Evolutionary conservation across 2,797 vertebrate genomes (phyloP).

Genomic region (Gallinago nigripennis): DNA sequence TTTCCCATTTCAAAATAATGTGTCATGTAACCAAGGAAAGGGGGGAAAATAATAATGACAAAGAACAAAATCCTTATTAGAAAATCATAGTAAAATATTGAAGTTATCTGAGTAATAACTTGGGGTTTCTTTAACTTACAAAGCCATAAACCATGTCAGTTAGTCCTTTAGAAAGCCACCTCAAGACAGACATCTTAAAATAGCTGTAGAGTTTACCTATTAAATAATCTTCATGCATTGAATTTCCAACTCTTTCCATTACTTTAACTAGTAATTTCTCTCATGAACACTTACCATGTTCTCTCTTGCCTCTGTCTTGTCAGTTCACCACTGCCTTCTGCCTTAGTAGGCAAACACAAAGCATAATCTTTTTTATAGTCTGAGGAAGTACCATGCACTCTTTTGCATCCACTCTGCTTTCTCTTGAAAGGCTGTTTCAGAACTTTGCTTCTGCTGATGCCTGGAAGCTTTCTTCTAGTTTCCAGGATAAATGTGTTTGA

Average conservation of each 20-base stretch:
- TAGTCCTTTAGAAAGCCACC: neutral
- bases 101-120: neutral
- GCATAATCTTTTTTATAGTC: neutral
- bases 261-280: neutral
- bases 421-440: neutral
- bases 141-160: neutral
- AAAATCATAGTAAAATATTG: neutral
- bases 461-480: conserved; percentile 19
- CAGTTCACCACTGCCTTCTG: neutral
- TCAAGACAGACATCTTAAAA: neutral
- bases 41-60: neutral
- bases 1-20: neutral
- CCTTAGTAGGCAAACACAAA: neutral
- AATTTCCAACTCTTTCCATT: neutral
- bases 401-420: neutral
- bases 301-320: neutral
- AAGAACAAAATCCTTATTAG: neutral
- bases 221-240: neutral
- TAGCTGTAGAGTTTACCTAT: neutral
- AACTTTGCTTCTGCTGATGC: neutral
- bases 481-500: neutral
- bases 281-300: neutral
- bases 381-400: neutral
- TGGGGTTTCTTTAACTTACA: neutral
- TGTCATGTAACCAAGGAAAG: neutral